Percentiles rank a stretch among this genome's conserved stretches.
phyloP scores from a whole-genome alignment of 2,797 vertebrate species.

The Hypotaenidia philippensis region DNA sequence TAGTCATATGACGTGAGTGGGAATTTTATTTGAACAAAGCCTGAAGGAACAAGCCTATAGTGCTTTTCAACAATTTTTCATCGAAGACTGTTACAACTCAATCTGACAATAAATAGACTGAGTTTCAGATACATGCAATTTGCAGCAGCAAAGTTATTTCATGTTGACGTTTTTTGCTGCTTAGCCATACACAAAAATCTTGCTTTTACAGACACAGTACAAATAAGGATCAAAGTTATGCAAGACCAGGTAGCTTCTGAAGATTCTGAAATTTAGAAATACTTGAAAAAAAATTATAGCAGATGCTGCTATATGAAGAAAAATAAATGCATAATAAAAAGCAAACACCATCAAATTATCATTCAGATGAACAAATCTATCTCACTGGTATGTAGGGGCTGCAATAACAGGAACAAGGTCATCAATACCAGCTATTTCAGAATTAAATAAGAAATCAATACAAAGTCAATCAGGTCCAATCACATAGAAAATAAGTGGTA shows the following conservation, averaged over 20 bases:
- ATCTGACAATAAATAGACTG: slow-evolving; percentile 16
- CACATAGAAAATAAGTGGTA: neutral
- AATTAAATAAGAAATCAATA: neutral
- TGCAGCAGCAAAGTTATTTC: neutral
- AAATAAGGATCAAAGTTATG: neutral
- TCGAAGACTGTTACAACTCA: slow-evolving; percentile 20
- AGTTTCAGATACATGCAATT: slow-evolving; percentile 16
- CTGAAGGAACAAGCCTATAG: slow-evolving; percentile 7
- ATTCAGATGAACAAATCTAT: neutral
- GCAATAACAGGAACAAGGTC: neutral
- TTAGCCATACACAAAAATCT: slow-evolving; percentile 1
- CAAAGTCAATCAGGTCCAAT: neutral
- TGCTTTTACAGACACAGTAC: neutral
- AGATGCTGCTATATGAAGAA: neutral
- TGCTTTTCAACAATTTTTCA: slow-evolving; percentile 37
- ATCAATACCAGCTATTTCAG: neutral
- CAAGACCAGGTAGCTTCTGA: neutral
- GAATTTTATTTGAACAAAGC: slow-evolving; percentile 45
- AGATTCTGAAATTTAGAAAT: neutral
- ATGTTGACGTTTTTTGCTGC: neutral
- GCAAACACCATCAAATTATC: neutral
- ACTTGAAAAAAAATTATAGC: neutral
- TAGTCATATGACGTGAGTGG: neutral
- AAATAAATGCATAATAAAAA: neutral
- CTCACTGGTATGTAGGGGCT: neutral